Percentiles rank a stretch among this genome's conserved stretches.
These are phyloP conservation scores for Ganaspis brasiliensis DNA, from an alignment of 2,888 invertebrate species.

Conservation along the genomic window DNA sequence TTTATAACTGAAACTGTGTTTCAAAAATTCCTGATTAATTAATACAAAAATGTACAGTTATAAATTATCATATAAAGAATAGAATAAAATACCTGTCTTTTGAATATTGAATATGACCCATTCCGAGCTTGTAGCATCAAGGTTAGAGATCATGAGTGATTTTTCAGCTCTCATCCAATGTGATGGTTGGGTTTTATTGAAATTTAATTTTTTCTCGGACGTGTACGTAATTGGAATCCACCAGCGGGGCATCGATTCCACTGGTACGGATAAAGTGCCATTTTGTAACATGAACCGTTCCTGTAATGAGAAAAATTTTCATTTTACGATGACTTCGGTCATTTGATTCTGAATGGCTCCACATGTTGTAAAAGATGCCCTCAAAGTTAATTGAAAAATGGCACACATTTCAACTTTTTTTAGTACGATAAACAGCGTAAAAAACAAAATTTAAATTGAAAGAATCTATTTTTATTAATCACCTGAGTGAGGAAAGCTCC, in stretches of 20 bases:
- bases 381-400: background rate
- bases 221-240: constrained; percentile 92
- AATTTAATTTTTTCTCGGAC: constrained; percentile 84
- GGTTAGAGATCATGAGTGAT: constrained; percentile 81
- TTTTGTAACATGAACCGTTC: constrained; percentile 87
- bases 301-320: constrained; percentile 75
- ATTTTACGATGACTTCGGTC: constrained; percentile 15
- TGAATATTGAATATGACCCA: constrained; percentile 89
- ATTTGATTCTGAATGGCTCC: background rate
- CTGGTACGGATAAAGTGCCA: constrained; percentile 69
- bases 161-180: constrained; percentile 87
- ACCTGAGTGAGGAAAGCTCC: constrained; percentile 82
- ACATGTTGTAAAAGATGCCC: too few relatives aligned
- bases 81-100: constrained; percentile 83
- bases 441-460: too few relatives aligned
- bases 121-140: constrained; percentile 82
- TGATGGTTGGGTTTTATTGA: constrained; percentile 85
- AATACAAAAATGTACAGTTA: constrained; percentile 1
- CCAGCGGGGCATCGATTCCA: constrained; percentile 81
- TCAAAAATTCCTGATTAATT: background rate
- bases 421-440: too few relatives aligned
- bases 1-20: too few relatives aligned
- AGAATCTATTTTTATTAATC: too few relatives aligned
- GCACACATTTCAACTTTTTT: background rate
- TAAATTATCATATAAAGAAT: constrained; percentile 3